Conservation (phyloP, 2,797 vertebrate species). For the Myripristis jacobus region DNA sequence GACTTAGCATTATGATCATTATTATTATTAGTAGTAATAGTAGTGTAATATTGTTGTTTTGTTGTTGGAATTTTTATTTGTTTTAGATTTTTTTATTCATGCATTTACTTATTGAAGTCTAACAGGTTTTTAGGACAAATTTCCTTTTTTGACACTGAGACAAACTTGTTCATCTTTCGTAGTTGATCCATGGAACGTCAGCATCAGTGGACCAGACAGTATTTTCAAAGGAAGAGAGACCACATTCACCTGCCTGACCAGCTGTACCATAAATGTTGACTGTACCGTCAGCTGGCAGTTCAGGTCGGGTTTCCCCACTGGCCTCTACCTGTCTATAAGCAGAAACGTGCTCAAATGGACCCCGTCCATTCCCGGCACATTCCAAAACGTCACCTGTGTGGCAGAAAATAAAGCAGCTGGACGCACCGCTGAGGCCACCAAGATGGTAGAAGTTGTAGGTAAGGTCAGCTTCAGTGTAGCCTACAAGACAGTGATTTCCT, state of each 20-base stretch:
- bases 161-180: not conserved
- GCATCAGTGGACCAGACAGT: slow-evolving; percentile 47
- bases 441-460: slow-evolving; percentile 62
- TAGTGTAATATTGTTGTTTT: too few species aligned
- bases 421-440: slow-evolving; percentile 51
- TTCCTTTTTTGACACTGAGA: not conserved
- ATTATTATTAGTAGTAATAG: too few species aligned
- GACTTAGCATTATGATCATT: too few species aligned
- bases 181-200: slow-evolving; percentile 60
- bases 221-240: slow-evolving; percentile 26
- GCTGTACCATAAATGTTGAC: slow-evolving; percentile 54
- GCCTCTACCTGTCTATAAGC: slow-evolving; percentile 36
- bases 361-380: slow-evolving; percentile 35
- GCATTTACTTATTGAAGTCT: too few species aligned
- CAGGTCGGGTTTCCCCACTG: slow-evolving; percentile 43
- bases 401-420: slow-evolving; percentile 50
- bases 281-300: slow-evolving; percentile 56
- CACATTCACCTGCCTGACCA: slow-evolving; percentile 50
- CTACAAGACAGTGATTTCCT: too few species aligned
- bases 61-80: too few species aligned
- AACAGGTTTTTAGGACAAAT: too few species aligned
- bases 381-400: slow-evolving; percentile 66
- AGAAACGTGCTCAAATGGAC: slow-evolving; percentile 52
- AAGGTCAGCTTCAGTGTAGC: not conserved
- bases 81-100: too few species aligned